Conservation (phyloP, 2,797 vertebrate species). For the Sebastes cheni region DNA sequence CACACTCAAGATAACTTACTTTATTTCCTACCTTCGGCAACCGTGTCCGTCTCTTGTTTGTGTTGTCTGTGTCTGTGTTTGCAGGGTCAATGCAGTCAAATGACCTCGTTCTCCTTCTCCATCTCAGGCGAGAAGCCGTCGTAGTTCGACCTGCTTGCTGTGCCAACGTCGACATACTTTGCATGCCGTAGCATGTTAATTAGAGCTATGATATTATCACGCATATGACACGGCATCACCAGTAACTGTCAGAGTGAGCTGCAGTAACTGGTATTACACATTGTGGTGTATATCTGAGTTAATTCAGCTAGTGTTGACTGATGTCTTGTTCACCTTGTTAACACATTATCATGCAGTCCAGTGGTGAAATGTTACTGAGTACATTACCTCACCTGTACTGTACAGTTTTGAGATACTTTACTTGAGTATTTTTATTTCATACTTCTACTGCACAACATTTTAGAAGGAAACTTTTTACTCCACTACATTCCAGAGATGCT, state of each 20-base stretch:
- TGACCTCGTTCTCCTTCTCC: slow-evolving; percentile 42
- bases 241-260: background rate
- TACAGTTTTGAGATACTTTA: background rate
- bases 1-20: slow-evolving; percentile 56
- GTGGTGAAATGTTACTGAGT: background rate
- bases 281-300: background rate
- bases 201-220: slow-evolving; percentile 18
- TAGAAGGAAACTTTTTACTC: background rate
- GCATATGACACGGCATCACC: background rate
- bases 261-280: background rate
- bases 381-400: background rate
- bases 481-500: background rate
- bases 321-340: background rate
- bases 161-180: slow-evolving; percentile 8
- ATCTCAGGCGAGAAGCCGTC: background rate
- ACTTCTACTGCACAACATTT: background rate
- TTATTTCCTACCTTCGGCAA: slow-evolving; percentile 41
- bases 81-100: slow-evolving; percentile 49
- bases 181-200: slow-evolving; percentile 11
- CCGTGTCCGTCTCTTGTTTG: slow-evolving; percentile 58
- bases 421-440: background rate
- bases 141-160: background rate
- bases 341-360: background rate
- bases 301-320: background rate
- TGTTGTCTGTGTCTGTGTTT: slow-evolving; percentile 68